Percentiles rank a stretch among this genome's conserved stretches.
Evolutionary conservation across 1,140 invertebrate genomes (phyloP).

Genomic region (Archivesica marissinica): DNA sequence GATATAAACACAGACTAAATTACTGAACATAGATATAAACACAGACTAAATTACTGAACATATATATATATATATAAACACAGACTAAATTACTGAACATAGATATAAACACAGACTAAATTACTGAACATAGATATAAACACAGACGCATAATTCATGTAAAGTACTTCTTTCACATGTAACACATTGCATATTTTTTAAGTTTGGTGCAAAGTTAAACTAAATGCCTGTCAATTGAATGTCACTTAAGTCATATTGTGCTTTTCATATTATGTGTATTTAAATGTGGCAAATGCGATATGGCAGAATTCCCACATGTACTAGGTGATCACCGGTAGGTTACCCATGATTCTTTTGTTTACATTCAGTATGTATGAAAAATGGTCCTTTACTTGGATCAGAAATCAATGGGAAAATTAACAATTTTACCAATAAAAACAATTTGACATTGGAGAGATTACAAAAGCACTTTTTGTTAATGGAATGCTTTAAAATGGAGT

Average conservation of each 20-base stretch:
- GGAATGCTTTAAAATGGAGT: not conserved
- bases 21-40: too few relatives aligned
- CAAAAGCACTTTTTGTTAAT: not conserved
- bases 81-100: too few relatives aligned
- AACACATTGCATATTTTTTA: not conserved
- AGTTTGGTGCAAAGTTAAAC: constrained; percentile 20
- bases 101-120: not conserved
- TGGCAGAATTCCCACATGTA: constrained; percentile 49
- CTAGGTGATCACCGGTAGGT: constrained; percentile 13
- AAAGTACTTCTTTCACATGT: not conserved
- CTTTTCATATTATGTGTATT: constrained; percentile 13
- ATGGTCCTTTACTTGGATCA: not conserved
- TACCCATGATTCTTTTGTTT: constrained; percentile 59
- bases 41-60: too few relatives aligned
- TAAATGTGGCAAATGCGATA: constrained; percentile 24
- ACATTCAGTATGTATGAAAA: constrained; percentile 45
- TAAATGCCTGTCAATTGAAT: not conserved
- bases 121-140: not conserved
- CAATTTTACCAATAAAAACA: not conserved
- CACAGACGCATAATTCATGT: not conserved
- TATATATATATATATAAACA: too few relatives aligned
- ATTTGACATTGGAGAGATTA: not conserved
- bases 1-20: too few relatives aligned
- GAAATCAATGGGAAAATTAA: not conserved
- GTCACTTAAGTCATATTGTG: not conserved